phyloP scores from a whole-genome alignment of 2,113 vertebrate species.

The Pedionomus torquatus region DNA sequence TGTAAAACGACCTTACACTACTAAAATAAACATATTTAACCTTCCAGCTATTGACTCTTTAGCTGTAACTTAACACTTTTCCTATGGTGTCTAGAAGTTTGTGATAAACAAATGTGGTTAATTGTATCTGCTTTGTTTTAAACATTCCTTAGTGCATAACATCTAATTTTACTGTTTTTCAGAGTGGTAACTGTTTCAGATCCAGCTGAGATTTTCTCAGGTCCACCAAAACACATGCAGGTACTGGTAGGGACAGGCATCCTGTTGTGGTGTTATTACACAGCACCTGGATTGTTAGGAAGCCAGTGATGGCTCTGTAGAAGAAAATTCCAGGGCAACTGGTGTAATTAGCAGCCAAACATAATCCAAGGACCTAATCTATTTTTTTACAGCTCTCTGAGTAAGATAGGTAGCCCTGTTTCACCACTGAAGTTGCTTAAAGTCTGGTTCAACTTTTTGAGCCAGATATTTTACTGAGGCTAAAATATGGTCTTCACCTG shows the following conservation, averaged over 20 bases:
- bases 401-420: neutral
- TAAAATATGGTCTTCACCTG: neutral
- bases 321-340: neutral
- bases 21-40: slow-evolving; percentile 74
- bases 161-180: neutral
- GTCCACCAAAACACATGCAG: neutral
- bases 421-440: neutral
- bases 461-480: no score
- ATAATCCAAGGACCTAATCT: neutral
- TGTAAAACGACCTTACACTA: slow-evolving; percentile 52
- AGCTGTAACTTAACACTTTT: neutral
- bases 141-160: neutral
- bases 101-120: neutral
- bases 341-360: neutral
- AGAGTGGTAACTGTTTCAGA: neutral
- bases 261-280: neutral
- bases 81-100: neutral
- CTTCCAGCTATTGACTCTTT: slow-evolving; percentile 1
- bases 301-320: neutral
- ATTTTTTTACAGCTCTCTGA: neutral
- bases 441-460: no score
- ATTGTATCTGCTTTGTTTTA: neutral
- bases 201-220: neutral
- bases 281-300: neutral
- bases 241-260: neutral